Evolutionary conservation across 2,888 invertebrate genomes (phyloP).

Genomic region (Plagiodera versicolora): DNA sequence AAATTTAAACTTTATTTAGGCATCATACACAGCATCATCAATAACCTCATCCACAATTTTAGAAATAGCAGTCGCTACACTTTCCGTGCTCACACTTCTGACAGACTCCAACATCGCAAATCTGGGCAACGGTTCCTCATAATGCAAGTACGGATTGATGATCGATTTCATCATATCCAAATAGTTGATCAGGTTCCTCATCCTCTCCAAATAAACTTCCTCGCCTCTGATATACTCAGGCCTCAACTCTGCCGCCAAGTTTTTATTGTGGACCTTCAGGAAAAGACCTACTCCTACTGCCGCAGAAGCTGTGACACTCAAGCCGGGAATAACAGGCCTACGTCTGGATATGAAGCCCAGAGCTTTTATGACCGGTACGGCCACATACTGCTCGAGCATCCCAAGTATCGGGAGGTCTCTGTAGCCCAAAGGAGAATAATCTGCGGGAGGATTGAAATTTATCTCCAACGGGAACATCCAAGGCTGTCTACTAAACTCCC

Average conservation of each 20-base stretch:
- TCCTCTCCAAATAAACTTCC: constrained; percentile 50
- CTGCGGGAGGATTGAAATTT: constrained; percentile 43
- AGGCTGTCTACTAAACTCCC: constrained; percentile 59
- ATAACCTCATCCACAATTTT: constrained; percentile 5
- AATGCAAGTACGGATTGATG: constrained; percentile 61
- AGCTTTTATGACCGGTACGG: constrained; percentile 58
- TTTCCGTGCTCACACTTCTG: constrained; percentile 6
- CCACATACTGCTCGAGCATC: constrained; percentile 64
- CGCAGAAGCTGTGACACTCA: constrained; percentile 58
- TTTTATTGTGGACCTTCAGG: constrained; percentile 60
- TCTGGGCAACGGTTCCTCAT: constrained; percentile 50
- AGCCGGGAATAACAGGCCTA: constrained; percentile 65
- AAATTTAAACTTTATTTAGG: background rate
- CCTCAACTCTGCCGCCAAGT: constrained; percentile 43
- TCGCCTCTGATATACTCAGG: constrained; percentile 53
- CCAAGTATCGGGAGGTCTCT: constrained; percentile 61
- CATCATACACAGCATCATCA: background rate
- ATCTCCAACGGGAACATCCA: constrained; percentile 57
- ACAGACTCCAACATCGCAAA: constrained; percentile 27
- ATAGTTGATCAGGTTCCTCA: constrained; percentile 42
- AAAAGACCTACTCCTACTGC: constrained; percentile 60
- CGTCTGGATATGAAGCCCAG: constrained; percentile 58
- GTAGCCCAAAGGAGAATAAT: constrained; percentile 55
- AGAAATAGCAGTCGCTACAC: constrained; percentile 8
- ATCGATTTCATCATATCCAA: constrained; percentile 55